Evolutionary conservation across 2,113 vertebrate species (phyloP), one percentile per base, ranked within the genome.

Genomic region (mouse (Mus musculus)): DNA sequence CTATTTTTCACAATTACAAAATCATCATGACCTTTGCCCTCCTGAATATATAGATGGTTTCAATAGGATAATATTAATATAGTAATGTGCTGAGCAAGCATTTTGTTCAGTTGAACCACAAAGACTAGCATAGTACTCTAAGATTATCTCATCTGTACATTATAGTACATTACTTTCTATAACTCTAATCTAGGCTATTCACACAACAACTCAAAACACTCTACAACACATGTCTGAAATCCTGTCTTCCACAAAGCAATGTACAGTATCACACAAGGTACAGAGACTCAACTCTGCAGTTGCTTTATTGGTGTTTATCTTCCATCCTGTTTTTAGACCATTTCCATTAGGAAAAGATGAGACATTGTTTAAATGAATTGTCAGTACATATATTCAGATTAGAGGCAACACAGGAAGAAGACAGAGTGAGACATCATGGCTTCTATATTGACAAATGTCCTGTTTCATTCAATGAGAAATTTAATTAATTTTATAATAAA

Each of bases 401-500:
- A 0, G 1, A 20, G 26, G 1, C 26, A n/a, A 78, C 86, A n/a
- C 4, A 82, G 46, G 10, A 28, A 63, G n/a, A 84, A 76, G 22
- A 93, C 4, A 42, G 10, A 87, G 52, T 22, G 46, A 88, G 24
- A 88, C 22, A 24, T 7, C 16, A 9, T 8, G 80, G 33, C 9
- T 76, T 95, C 65, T 24, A 90, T 73, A 88, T 24, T n/a, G 80
- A 87, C 76, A 95, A 78, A 87, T 42, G 54, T 67, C 49, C 89
- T 92, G 2, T 85, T 90, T 94, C 13, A 78, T 92, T 95, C 52
- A 61, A 36, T 42, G 67, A 67, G 10, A 93, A 94, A 85, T 94
- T 94, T 73, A 92, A 89, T 91, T 84, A 92, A 69, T 84, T 94
- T 93, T 87, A 95, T 87, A 97, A 94, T 80, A 97, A 96, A 96